Evolutionary conservation across 2,113 vertebrate genomes (phyloP).

Genomic region (Alethe diademata): DNA sequence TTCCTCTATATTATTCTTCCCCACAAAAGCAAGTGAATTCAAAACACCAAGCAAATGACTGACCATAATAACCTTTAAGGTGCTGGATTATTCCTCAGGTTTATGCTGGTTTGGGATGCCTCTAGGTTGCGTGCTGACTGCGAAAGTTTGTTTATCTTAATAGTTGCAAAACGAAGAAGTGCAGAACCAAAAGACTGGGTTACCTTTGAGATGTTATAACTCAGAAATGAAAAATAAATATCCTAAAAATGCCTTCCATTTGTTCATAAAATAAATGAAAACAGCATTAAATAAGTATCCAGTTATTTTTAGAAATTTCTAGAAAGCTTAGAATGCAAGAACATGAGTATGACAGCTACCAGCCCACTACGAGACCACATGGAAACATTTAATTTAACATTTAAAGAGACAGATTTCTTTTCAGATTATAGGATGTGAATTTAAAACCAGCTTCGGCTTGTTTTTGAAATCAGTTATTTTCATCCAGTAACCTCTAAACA

Average conservation of each 20-base stretch:
- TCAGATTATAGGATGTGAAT: neutral
- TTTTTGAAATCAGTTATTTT: neutral
- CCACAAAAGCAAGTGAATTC: conserved; percentile 51
- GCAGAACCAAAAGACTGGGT: neutral
- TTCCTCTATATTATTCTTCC: conserved; percentile 20
- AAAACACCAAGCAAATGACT: neutral
- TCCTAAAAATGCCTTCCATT: neutral
- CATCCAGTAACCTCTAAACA: neutral
- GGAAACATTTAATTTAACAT: neutral
- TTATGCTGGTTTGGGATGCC: neutral
- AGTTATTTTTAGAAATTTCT: conserved; percentile 5
- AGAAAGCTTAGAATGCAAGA: neutral
- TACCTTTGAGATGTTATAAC: neutral
- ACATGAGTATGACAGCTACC: neutral
- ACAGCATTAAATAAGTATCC: neutral
- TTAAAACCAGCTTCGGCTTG: neutral
- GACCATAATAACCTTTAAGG: conserved; percentile 14
- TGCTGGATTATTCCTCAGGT: neutral
- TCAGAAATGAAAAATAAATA: neutral
- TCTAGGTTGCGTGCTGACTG: neutral
- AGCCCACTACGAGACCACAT: neutral
- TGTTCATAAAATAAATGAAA: neutral
- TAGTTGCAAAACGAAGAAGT: neutral
- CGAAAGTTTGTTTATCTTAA: neutral
- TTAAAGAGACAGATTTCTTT: neutral